Evolutionary conservation across 2,113 vertebrate species (phyloP), one percentile per base, ranked within the genome.

Genomic region (Malurus melanocephalus): DNA sequence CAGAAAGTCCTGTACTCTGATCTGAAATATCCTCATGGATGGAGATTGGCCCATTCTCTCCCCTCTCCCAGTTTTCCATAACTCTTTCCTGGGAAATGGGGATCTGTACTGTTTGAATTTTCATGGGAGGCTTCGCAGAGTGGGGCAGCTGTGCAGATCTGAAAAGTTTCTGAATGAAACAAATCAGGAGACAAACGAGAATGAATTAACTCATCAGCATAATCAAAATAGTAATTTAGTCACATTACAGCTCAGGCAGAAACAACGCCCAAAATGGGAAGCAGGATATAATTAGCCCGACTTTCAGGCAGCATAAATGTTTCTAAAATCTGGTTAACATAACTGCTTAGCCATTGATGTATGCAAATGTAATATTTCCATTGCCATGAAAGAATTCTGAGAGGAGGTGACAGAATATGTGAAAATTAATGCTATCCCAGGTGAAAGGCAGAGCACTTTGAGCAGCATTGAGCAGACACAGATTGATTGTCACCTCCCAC

Each of bases 141-240:
- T 33, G 64, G 55, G 65, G 69, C 67, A 66, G 22, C 43, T 51
- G 53, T 40, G 30, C 48, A 56, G 28, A 22, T 83, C 56, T 78
- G 24, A 68, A 49, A 78, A 33, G 9, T 45, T 89, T 71, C 75
- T 87, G 53, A 85, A 87, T 24, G 3, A 77, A 87, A 80, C 6
- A 16, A 66, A 46, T 51, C 64, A 35, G 12, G 52, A 76, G 43
- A 67, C 33, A 84, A 89, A 88, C 60, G 53, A 85, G 56, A 60
- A 23, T 46, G 10, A 91, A 68, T 61, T 30, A 92, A 80, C 65
- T 78, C 66, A 79, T 93, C 65, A 65, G 27, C 65, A 83, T 88
- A 93, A 94, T 68, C 69, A 89, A 88, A 92, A 85, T 45, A 92
- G 78, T 43, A 64, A 89, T 89, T 94, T 80, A 83, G 38, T 57